Evolutionary conservation across 92 coral and sea anemone species (phyloP), one percentile per base, ranked within the genome.

Genomic region (Anthopleura xanthogrammica): DNA sequence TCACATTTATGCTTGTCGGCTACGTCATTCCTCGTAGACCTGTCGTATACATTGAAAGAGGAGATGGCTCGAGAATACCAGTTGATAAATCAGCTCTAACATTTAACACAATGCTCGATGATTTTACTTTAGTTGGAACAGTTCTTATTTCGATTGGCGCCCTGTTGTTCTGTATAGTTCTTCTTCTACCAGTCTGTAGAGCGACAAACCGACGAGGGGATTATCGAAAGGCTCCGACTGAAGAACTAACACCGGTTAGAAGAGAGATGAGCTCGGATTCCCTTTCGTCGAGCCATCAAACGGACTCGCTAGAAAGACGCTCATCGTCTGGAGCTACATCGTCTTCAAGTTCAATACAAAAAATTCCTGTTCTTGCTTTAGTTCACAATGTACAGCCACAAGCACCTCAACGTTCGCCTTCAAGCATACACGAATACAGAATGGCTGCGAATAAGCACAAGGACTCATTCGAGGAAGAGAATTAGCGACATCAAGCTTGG

Each of bases 311-410:
- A 54, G 88, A 86, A 72, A 77, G 85, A 60, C 87, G 74, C 29
- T 58, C 62, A 3, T 54, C 80, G 9, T 78, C 92, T 41, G 85
- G 86, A 65, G 86, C 87, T 3, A 85, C 90, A 14, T 92, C 93
- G 8, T 87, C 97, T 4, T 79, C 95, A 4, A 90, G 89, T 46
- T 90, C 97, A 10, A 62, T 96, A 9, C 94, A 96, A 77, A 96
- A 96, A 92, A 95, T 96, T 36, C 99, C 99, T 8, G 99, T 96
- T 16, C 88, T 94, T 39, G 99, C 99, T 7, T 80, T 96, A 50
- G 99, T 96, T 39, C 99, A 96, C 60, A 94, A 94, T 78, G 91
- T 92, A 3, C 98, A 96, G 56, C 92, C 98, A n/a, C 91, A 92
- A 85, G 88, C 82, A 41, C 83, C 76, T 41, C 84, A 82, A 74